These are phyloP conservation scores for Anoplopoma fimbria DNA, from an alignment of 2,113 vertebrate genomes.

Conservation along the genomic window DNA sequence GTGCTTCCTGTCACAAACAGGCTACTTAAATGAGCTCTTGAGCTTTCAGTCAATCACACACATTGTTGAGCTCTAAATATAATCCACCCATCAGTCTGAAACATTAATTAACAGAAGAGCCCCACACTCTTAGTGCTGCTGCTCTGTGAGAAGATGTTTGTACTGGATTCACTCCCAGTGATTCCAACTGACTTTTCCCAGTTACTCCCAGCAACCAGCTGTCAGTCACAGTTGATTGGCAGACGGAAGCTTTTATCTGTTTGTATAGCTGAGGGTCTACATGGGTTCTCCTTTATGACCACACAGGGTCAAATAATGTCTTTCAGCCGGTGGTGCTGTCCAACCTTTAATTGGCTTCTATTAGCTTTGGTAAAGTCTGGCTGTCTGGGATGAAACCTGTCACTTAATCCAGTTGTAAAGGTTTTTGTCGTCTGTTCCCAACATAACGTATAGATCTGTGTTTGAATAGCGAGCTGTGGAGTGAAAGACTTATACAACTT, in stretches of 20 bases:
- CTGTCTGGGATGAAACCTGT: no score
- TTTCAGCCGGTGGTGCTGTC: conserved; percentile 7
- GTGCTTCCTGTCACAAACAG: conserved; percentile 20
- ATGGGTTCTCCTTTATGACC: conserved; percentile 36
- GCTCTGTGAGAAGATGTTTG: conserved; percentile 56
- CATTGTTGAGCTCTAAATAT: conserved; percentile 18
- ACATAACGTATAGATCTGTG: conserved; percentile 7
- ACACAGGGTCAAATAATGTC: conserved; percentile 48
- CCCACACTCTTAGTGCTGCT: no score
- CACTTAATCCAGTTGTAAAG: conserved; percentile 45
- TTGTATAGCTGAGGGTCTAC: conserved; percentile 53
- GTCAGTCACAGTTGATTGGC: conserved; percentile 70
- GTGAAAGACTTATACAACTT: conserved; percentile 4
- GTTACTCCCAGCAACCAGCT: conserved; percentile 70
- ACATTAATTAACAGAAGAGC: conserved; percentile 38
- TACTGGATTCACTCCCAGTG: conserved; percentile 19
- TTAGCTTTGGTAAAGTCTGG: conserved; percentile 44
- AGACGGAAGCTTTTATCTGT: conserved; percentile 46
- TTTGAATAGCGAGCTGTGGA: conserved; percentile 10
- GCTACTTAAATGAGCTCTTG: not conserved
- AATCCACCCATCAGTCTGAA: conserved; percentile 46
- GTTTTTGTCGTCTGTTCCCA: not conserved
- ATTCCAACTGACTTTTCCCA: conserved; percentile 68
- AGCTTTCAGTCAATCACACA: conserved; percentile 13
- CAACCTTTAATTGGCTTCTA: conserved; percentile 53